These are phyloP conservation scores for Florisuga fusca DNA, from an alignment of 2,797 vertebrate genomes.

Conservation along the genomic window DNA sequence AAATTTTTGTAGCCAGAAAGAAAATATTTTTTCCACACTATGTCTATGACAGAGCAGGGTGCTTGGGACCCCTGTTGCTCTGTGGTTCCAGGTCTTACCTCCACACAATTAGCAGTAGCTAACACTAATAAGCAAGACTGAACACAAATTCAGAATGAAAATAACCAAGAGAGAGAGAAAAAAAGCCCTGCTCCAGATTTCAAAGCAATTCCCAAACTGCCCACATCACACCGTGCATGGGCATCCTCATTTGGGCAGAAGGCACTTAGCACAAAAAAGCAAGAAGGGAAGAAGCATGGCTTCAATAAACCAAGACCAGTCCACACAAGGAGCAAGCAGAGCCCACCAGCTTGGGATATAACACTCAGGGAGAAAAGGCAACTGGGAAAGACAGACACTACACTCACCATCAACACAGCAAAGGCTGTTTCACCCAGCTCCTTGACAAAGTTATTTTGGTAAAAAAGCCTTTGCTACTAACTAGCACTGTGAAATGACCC, in stretches of 20 bases:
- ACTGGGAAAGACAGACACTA: not conserved
- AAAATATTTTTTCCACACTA: not conserved
- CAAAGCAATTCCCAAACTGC: not conserved
- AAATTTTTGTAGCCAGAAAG: not conserved
- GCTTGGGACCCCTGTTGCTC: not conserved
- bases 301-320: not conserved
- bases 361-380: not conserved
- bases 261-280: not conserved
- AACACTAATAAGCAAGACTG: not conserved
- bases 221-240: not conserved
- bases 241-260: not conserved
- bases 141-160: not conserved
- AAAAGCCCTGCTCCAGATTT: not conserved
- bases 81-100: not conserved
- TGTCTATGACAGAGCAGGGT: not conserved
- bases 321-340: accelerated
- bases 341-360: not conserved
- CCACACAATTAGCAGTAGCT: not conserved
- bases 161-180: not conserved
- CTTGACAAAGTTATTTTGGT: not conserved
- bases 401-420: not conserved
- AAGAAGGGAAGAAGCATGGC: not conserved
- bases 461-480: not conserved
- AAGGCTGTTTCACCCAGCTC: not conserved
- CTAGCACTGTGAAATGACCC: not conserved